A percentile compares a stretch with the other conserved stretches of the same genome.
phyloP scores from a whole-genome alignment of 2,797 vertebrate genomes.

The Cirrhinus molitorella region DNA sequence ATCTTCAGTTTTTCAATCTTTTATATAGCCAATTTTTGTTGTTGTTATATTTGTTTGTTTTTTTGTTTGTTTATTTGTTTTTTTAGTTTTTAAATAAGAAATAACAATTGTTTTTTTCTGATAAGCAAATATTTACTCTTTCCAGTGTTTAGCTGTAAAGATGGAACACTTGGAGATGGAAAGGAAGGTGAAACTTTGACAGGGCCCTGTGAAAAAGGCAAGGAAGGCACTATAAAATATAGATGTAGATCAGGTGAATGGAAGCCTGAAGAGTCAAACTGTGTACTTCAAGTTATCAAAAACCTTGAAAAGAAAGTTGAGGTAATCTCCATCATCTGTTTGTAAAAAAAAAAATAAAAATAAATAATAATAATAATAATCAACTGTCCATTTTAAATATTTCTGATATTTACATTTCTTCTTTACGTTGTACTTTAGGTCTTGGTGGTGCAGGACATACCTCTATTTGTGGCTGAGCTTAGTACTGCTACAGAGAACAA shows the following conservation, averaged over 20 bases:
- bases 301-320: neutral
- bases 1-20: neutral
- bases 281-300: slow-evolving; percentile 59
- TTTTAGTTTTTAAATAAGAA: neutral
- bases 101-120: neutral
- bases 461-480: slow-evolving; percentile 66
- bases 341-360: neutral
- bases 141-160: neutral
- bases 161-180: slow-evolving; percentile 57
- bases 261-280: slow-evolving; percentile 47
- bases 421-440: slow-evolving; percentile 36
- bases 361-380: too few relatives aligned
- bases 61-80: too few relatives aligned
- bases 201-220: slow-evolving; percentile 54
- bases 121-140: too few relatives aligned
- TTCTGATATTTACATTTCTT: neutral
- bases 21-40: too few relatives aligned
- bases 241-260: slow-evolving; percentile 59
- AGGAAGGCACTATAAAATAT: slow-evolving; percentile 51
- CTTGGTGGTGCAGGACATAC: slow-evolving; percentile 27
- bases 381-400: neutral
- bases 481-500: fast-evolving
- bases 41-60: too few relatives aligned
- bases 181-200: neutral
- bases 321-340: neutral